Evolutionary conservation across 2,113 vertebrate species (phyloP), one percentile per base, ranked within the genome.

Genomic region (Hypanus sabinus): DNA sequence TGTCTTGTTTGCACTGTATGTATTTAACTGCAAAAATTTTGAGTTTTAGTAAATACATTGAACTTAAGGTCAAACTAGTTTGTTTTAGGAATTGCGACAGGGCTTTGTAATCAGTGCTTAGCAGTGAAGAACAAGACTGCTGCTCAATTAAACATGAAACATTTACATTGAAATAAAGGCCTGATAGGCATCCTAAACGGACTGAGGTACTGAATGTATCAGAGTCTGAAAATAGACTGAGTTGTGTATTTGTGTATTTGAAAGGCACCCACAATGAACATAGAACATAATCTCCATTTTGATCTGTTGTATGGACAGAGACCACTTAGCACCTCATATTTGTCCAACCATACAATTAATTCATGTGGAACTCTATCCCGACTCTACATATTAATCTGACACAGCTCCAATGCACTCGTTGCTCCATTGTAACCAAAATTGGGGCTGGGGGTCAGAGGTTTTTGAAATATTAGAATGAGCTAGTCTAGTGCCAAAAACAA

Each of bases 31-130:
- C 30, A 36, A 73, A 46, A 75, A 55, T 73, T 24, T 38, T 55
- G 91, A 55, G 24, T 55, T 75, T 93, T 93, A 33, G 91, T 75
- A 75, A 75, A 75, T 93, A 73, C 36, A 55, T 55, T 93, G 70
- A 75, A 93, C 68, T 73, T 22, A 73, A 55, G 70, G 68, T 93
- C 68, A 75, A 55, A 55, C 36, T 46, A 55, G 91, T 93, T 93
- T 93, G 91, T 55, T 93, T 75, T 73, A 55, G 70, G 38, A 46
- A 93, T 55, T 73, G 70, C 55, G 27, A 93, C 91, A 73, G 38
- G 70, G 36, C 68, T 14, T 70, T 55, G 70, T 75, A 93, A 93
- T 93, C 91, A 55, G 91, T 93, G 91, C 70, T 55, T 55, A 88
- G 91, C 22, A 16, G 36, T 24, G 22, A 71, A 55, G 70, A 70